These are phyloP conservation scores for Halesus radiatus DNA, from an alignment of 1,140 invertebrate species.

Conservation along the genomic window DNA sequence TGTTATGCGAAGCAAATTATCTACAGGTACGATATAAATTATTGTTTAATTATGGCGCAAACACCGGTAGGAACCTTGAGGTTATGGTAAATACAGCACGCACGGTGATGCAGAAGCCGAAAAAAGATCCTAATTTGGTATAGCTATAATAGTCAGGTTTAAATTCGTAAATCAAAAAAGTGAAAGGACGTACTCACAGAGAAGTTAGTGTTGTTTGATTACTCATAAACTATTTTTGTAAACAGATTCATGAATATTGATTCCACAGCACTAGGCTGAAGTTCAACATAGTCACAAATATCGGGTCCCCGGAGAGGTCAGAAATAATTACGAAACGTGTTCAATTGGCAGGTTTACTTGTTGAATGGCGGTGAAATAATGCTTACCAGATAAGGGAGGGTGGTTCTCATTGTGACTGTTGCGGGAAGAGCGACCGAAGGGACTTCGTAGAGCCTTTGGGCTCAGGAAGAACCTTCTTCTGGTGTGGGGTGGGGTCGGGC, in stretches of 20 bases:
- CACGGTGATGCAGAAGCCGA: not conserved
- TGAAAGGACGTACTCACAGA: conserved; percentile 28
- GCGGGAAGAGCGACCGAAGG: conserved; percentile 71
- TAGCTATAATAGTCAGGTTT: not conserved
- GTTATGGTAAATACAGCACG: not conserved
- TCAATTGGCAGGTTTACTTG: not conserved
- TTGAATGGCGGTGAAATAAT: not conserved
- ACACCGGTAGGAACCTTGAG: not conserved
- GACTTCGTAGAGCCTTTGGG: conserved; percentile 81
- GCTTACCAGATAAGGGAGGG: conserved; percentile 77
- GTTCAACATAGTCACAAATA: no score
- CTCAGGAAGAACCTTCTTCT: conserved; percentile 85
- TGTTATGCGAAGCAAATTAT: conserved; percentile 50
- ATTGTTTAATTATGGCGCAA: conserved; percentile 19
- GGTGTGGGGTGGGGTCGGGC: conserved; percentile 84
- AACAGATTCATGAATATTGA: no score
- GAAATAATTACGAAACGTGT: not conserved
- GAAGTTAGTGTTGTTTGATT: not conserved
- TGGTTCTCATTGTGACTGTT: conserved; percentile 68
- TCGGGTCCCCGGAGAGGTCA: no score
- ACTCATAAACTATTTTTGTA: conserved; percentile 1
- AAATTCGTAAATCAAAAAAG: conserved; percentile 30
- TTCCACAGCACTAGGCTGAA: no score
- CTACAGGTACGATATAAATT: conserved; percentile 59
- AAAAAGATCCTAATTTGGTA: conserved; percentile 1